Conservation (phyloP, 1,140 invertebrate genomes). For the Achroia grisella region DNA sequence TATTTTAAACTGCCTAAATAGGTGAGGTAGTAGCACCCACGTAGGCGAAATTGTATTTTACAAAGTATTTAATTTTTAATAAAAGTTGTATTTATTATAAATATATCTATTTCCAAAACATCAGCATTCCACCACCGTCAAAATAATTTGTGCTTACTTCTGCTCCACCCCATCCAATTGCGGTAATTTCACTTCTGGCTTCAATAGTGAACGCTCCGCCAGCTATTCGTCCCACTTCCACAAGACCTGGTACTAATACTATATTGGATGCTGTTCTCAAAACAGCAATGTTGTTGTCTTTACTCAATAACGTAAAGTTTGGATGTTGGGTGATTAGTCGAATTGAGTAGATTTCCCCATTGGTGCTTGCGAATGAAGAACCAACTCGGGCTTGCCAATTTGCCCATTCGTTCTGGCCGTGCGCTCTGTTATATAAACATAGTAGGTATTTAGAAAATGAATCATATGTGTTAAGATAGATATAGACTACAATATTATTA, state of each 20-base stretch:
- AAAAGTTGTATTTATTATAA: too few relatives aligned
- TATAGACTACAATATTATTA: too few relatives aligned
- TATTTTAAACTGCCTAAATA: too few relatives aligned
- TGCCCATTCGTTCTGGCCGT: conserved; percentile 13
- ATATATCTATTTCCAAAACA: too few relatives aligned
- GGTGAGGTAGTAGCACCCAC: too few relatives aligned
- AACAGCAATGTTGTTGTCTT: conserved; percentile 78
- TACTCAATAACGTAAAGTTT: conserved; percentile 71
- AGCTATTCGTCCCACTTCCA: conserved; percentile 29
- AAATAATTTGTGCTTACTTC: too few relatives aligned
- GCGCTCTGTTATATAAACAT: conserved; percentile 21
- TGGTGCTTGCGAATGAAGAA: conserved; percentile 23
- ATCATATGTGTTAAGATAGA: too few relatives aligned
- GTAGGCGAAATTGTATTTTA: too few relatives aligned
- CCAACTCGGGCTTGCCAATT: conserved; percentile 43
- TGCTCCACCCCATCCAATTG: conserved; percentile 41
- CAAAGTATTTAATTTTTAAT: too few relatives aligned
- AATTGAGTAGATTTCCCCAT: conserved; percentile 31
- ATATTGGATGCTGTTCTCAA: conserved; percentile 48
- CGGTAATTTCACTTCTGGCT: conserved; percentile 22
- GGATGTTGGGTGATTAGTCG: conserved; percentile 64
- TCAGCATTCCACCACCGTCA: too few relatives aligned
- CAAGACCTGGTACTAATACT: conserved; percentile 13
- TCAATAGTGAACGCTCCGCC: conserved; percentile 23
- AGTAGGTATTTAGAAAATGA: too few relatives aligned